Evolutionary conservation across 2,113 vertebrate genomes (phyloP).

Genomic region (Anolis sagrei): DNA sequence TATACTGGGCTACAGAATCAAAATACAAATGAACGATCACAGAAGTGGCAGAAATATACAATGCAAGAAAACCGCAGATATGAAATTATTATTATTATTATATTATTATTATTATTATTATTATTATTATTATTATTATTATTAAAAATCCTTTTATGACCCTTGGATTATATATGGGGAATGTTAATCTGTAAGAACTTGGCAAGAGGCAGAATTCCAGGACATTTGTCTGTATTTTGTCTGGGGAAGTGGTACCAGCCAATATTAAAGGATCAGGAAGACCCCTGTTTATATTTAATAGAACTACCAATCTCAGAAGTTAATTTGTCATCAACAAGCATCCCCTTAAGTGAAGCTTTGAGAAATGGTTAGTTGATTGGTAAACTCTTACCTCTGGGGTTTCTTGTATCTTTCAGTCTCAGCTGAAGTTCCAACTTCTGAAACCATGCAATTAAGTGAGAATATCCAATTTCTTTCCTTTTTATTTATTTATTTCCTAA

Average conservation of each 20-base stretch:
- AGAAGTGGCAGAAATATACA: too few relatives aligned
- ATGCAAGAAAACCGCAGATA: too few relatives aligned
- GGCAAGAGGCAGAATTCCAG: neutral
- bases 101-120: too few relatives aligned
- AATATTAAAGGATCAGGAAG: neutral
- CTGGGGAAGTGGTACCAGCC: neutral
- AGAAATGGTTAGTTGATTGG: conserved; percentile 1
- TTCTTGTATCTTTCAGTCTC: neutral
- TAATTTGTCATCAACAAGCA: neutral
- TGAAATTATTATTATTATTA: too few relatives aligned
- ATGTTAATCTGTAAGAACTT: neutral
- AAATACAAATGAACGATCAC: too few relatives aligned
- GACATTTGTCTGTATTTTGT: neutral
- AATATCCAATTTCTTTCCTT: conserved; percentile 4
- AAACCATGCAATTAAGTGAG: conserved; percentile 4
- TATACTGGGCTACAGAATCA: too few relatives aligned
- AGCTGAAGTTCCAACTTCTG: conserved; percentile 7
- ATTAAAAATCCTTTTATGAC: neutral
- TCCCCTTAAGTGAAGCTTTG: neutral
- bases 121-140: too few relatives aligned
- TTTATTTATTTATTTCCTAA: neutral
- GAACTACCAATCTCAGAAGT: neutral
- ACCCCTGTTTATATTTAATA: neutral
- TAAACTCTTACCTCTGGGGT: neutral
- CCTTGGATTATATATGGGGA: neutral